Conservation (phyloP, 2,113 vertebrate species). For the Cavia aperea region DNA sequence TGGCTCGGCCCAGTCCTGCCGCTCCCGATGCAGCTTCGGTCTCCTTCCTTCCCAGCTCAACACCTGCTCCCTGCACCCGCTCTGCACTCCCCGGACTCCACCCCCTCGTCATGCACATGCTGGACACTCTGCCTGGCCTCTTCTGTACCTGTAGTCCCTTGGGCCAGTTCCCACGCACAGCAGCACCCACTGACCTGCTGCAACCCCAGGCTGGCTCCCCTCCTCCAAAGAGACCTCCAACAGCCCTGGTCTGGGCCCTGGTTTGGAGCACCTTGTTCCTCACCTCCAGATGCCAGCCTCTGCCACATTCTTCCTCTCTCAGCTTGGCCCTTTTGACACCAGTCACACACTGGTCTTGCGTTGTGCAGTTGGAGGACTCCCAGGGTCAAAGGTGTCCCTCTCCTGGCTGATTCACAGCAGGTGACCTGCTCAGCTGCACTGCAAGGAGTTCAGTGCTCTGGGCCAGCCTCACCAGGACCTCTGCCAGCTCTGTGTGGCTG, state of each 20-base stretch:
- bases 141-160: background rate
- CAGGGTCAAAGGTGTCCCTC: background rate
- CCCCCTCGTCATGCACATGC: background rate
- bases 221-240: background rate
- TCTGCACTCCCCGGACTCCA: background rate
- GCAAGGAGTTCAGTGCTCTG: background rate
- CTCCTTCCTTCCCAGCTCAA: background rate
- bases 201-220: background rate
- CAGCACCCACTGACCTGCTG: background rate
- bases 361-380: background rate
- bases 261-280: background rate
- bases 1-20: background rate
- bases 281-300: background rate
- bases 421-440: background rate
- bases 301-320: background rate
- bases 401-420: background rate
- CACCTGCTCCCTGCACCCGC: background rate
- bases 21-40: background rate
- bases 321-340: background rate
- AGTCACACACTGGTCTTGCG: background rate
- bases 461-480: background rate
- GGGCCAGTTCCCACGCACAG: background rate
- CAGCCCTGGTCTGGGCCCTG: background rate
- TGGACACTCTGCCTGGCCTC: background rate
- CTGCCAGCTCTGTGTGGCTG: background rate